A percentile compares a stretch with the other conserved stretches of the same genome.
These are phyloP conservation scores for Fragum whitleyi DNA, from an alignment of 2,888 invertebrate genomes.

Conservation along the genomic window DNA sequence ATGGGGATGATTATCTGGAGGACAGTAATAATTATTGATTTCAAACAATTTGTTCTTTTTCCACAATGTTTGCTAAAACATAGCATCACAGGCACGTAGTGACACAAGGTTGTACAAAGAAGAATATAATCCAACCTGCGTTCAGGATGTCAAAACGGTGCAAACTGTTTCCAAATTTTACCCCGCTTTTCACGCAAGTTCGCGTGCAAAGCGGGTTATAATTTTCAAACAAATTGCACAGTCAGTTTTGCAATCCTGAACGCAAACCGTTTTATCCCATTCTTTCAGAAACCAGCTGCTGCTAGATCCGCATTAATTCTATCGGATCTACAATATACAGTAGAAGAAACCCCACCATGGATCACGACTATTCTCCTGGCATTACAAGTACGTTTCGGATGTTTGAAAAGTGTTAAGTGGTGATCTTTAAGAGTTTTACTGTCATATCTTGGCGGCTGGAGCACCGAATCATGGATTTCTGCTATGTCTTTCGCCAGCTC, in stretches of 20 bases:
- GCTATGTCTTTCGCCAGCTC: neutral
- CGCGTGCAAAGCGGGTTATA: no score
- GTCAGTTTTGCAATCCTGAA: no score
- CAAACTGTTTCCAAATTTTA: no score
- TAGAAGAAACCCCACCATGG: constrained; percentile 94
- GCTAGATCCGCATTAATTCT: constrained; percentile 37
- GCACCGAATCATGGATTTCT: no score
- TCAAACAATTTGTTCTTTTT: constrained; percentile 4
- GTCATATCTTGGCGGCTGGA: neutral
- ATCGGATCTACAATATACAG: constrained; percentile 87
- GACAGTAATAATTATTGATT: neutral
- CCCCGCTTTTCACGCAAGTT: no score
- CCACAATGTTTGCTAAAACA: constrained; percentile 8
- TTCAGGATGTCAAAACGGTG: no score
- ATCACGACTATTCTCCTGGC: constrained; percentile 93
- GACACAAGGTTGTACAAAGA: no score
- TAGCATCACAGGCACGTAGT: neutral
- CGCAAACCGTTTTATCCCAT: neutral
- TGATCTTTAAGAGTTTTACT: neutral
- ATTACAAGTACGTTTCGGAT: constrained; percentile 89
- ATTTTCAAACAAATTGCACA: no score
- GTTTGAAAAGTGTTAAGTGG: neutral
- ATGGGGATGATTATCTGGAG: no score
- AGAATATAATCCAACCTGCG: no score
- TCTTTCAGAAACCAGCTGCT: neutral